phyloP scores from a whole-genome alignment of 2,888 invertebrate species.

The Spicauda simplicius region DNA sequence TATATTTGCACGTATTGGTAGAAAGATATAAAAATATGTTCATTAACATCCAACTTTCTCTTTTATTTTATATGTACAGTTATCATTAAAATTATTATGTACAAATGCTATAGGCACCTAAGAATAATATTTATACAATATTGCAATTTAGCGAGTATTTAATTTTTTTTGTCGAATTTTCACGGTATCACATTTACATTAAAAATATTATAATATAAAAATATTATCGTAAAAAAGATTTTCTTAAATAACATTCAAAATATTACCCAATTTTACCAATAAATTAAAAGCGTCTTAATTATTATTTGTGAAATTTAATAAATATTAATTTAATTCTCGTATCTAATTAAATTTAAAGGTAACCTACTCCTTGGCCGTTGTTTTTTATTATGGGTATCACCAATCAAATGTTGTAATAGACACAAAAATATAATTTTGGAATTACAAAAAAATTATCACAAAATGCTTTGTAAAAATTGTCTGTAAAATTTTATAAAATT shows the following conservation, averaged over 20 bases:
- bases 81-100: constrained; percentile 50
- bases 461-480: background rate
- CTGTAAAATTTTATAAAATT: background rate
- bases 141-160: constrained; percentile 53
- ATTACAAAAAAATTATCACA: background rate
- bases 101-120: constrained; percentile 62
- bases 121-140: constrained; percentile 52
- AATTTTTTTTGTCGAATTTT: constrained; percentile 41
- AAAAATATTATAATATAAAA: constrained; percentile 17
- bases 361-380: constrained; percentile 31
- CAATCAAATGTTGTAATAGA: background rate
- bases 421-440: background rate
- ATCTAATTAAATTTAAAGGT: constrained; percentile 29
- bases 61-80: constrained; percentile 24
- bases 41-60: background rate
- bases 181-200: constrained; percentile 28
- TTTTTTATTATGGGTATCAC: background rate
- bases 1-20: background rate
- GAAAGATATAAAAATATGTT: constrained; percentile 11
- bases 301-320: constrained; percentile 22
- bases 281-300: constrained; percentile 26
- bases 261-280: constrained; percentile 11
- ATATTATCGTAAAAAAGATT: constrained; percentile 14
- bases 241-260: constrained; percentile 5
- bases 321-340: constrained; percentile 23